Base-by-base conservation (phyloP, 2,113 vertebrate species). In the Tiliqua scincoides region DNA sequence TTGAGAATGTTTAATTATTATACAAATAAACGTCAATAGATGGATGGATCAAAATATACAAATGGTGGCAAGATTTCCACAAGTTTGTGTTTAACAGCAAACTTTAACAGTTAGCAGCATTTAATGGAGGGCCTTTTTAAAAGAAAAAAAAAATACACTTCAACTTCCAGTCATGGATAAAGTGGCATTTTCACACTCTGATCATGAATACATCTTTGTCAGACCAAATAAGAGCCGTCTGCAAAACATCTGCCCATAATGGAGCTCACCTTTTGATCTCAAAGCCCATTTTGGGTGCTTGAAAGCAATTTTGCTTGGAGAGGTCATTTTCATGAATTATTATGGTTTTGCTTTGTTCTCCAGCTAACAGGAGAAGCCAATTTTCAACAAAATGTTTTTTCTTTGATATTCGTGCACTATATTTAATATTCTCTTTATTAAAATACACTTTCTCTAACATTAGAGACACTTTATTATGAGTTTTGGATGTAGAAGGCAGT, bases 231-330 rank as follows among this genome's bases (percentile, higher is more conserved):
- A 89, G 72, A 81, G 57, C 79, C 88, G 54, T 82, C 17, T 21
- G 91, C 43, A 91, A 79, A 89, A 93, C 85, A 91, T 89, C 82
- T 94, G 73, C 6, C 57, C 0, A 0, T 88, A 92, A 88, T 77
- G 79, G 9, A 91, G 73, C 62, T 88, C 89, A 95, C 86, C 89
- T 94, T 95, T 94, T 94, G 86, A 94, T 95, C 91, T 92, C 68
- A 30, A 3, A 61, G 40, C 32, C 78, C 30, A 82, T 91, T 91
- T 90, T 82, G 76, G 30, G 27, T 65, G 12, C 30, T 35, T 92
- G 90, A 91, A 93, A 89, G n/a, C 21, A 93, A 6, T 78, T 52
- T 40, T 71, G 40, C 52, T 93, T 90, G 1, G 0, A 91, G 74
- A 30, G 8, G 20, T 88, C 1, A 88, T 87, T 91, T 90, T 6